Base-by-base conservation (phyloP, 1,140 invertebrate species). In the Episyrphus balteatus region DNA sequence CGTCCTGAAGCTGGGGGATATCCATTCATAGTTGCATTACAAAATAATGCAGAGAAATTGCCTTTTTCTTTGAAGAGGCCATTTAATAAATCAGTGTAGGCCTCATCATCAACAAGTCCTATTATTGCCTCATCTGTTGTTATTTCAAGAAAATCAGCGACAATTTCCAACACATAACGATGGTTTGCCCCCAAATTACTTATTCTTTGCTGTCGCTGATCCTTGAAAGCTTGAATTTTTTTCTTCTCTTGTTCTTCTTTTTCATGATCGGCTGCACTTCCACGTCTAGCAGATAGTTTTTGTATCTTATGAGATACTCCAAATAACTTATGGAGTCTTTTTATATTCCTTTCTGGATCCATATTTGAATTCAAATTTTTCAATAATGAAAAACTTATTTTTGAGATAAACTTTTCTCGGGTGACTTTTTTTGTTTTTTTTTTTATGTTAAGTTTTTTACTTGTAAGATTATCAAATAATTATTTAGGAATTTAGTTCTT, bases 131-230 rank as follows among this genome's bases (percentile, higher is more conserved):
- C 71, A 31, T 76, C 73, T 15, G 66, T 52, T 5, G 77, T 69
- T 37, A 73, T 62, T 9, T 18, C 31, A 40, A 79, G 63, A 43
- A 81, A 66, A 15, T 71, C 66, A n/a, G 78, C 76, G 31, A 73
- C 75, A 47, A 77, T 73, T 52, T 83, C 81, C 36, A 84, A 65
- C 12, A 85, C 59, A 57, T 79, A 79, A 48, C 73, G 72, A 53
- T 81, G 77, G 17, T 74, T 74, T 8, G 73, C 65, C 7, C 58
- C 58, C 26, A 61, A 40, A 15, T 51, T 52, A 3, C 57, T 59
- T 7, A 61, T 46, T n/a, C 57, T 44, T 34, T 61, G 55, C 19
- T 61, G 58, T 0, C 58, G 54, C 40, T 52, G 46, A 46, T 61
- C 57, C 9, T 55, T 49, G 2, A 57, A 47, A n/a, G 49, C 19